Evolutionary conservation across 2,113 vertebrate genomes (phyloP).

Genomic region (Grammatotria lemairii): DNA sequence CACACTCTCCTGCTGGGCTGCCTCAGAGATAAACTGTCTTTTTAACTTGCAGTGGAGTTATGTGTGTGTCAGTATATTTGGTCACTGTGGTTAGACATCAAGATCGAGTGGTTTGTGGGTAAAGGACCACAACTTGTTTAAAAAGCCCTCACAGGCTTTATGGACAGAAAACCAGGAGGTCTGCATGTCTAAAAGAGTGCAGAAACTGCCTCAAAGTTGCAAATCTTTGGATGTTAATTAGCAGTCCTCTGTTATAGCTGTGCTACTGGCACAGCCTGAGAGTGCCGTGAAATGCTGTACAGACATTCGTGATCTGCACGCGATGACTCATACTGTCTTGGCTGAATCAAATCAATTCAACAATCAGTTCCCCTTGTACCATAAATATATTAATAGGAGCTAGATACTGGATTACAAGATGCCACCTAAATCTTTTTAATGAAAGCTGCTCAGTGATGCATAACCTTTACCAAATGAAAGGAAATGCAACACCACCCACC

Average conservation of each 20-base stretch:
- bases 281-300: background rate
- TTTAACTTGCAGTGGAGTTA: constrained; percentile 4
- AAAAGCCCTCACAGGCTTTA: background rate
- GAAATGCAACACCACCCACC: background rate
- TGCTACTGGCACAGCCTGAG: background rate
- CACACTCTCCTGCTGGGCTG: constrained; percentile 1
- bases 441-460: background rate
- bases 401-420: background rate
- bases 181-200: background rate
- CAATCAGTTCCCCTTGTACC: background rate
- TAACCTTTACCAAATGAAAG: background rate
- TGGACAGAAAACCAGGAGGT: background rate
- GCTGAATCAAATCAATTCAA: background rate
- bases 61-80: constrained; percentile 6
- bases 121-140: background rate
- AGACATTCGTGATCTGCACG: background rate
- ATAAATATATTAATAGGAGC: background rate
- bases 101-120: background rate
- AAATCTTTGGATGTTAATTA: background rate
- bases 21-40: constrained; percentile 25
- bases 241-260: background rate
- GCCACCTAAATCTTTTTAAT: background rate
- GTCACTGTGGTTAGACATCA: constrained; percentile 2
- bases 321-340: background rate
- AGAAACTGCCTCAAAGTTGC: background rate